phyloP scores from a whole-genome alignment of 2,888 invertebrate species.

The Leptinotarsa tumamoca region DNA sequence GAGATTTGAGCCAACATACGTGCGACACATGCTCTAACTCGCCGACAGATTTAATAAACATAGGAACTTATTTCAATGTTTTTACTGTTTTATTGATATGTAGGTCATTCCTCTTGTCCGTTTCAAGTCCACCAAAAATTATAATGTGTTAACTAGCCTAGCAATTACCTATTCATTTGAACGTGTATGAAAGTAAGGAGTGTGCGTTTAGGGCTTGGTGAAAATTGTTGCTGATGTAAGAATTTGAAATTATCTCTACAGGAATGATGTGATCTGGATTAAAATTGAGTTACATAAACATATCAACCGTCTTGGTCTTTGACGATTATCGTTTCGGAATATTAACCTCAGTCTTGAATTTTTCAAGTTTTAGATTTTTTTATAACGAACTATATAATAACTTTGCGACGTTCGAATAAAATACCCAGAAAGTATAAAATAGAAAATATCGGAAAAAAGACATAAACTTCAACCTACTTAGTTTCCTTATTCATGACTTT shows the following conservation, averaged over 20 bases:
- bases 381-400: no score
- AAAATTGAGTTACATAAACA: background rate
- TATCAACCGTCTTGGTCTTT: no score
- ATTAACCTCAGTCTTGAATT: no score
- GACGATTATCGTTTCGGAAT: no score
- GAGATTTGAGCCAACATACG: conserved; percentile 44
- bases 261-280: background rate
- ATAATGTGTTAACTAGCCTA: background rate
- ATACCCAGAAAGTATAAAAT: no score
- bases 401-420: no score
- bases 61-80: conserved; percentile 29
- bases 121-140: conserved; percentile 13
- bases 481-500: no score
- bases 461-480: no score
- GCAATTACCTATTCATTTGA: background rate
- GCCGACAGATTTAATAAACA: conserved; percentile 47
- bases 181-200: background rate
- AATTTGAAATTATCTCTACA: background rate
- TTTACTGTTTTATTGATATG: conserved; percentile 20
- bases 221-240: background rate
- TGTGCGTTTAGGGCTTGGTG: background rate
- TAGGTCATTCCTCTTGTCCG: conserved; percentile 27
- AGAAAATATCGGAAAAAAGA: no score
- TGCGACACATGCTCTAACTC: conserved; percentile 47
- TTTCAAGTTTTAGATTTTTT: no score